Percentiles rank a stretch among this genome's conserved stretches.
phyloP scores from a whole-genome alignment of 1,140 invertebrate species.

The Ostrea edulis region DNA sequence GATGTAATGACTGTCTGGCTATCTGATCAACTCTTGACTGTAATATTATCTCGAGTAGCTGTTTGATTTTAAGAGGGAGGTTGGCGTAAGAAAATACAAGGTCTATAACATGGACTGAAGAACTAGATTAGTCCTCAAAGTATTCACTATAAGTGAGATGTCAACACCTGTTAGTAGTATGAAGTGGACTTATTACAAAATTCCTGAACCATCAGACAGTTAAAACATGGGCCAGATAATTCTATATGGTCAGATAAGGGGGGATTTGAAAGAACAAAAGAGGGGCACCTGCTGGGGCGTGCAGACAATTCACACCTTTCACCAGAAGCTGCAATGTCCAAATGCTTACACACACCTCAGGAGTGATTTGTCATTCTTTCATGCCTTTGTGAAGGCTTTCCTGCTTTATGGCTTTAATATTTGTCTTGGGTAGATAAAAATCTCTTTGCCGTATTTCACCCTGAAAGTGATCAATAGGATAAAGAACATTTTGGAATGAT shows the following conservation, averaged over 20 bases:
- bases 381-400: neutral
- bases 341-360: neutral
- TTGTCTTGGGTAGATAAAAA: slow-evolving; percentile 39
- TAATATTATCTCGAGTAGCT: neutral
- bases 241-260: neutral
- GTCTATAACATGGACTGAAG: neutral
- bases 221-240: slow-evolving; percentile 8
- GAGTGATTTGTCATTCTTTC: neutral
- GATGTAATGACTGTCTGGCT: neutral
- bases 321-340: neutral
- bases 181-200: neutral
- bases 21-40: neutral
- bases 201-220: neutral
- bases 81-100: neutral
- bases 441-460: slow-evolving; percentile 25
- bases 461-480: neutral
- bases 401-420: slow-evolving; percentile 27
- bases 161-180: slow-evolving; percentile 19
- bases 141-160: neutral
- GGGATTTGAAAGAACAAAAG: neutral
- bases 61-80: neutral
- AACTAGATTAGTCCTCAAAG: slow-evolving; percentile 9
- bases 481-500: slow-evolving; percentile 28
- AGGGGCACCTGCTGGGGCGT: slow-evolving; percentile 1
- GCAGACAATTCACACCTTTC: slow-evolving; percentile 4